Evolutionary conservation across 2,888 invertebrate genomes (phyloP).

Genomic region (Heterodera filipjevi): DNA sequence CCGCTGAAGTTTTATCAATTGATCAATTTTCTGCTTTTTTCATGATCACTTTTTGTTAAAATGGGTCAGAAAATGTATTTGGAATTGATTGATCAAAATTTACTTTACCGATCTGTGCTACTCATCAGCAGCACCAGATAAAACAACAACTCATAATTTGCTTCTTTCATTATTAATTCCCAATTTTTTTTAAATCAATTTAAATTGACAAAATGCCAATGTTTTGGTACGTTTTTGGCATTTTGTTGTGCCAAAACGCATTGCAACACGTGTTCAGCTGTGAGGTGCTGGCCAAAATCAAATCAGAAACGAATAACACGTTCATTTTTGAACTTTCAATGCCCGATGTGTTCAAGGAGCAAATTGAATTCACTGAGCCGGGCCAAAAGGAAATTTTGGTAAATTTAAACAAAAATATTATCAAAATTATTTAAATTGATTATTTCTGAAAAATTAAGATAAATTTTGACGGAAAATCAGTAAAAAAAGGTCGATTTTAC

Average conservation of each 20-base stretch:
- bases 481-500: too few relatives aligned
- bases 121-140: too few relatives aligned
- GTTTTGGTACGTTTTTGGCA: background rate
- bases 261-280: background rate
- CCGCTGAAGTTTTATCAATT: too few relatives aligned
- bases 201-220: background rate
- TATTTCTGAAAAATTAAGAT: too few relatives aligned
- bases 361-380: background rate
- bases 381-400: constrained; percentile 5
- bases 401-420: background rate
- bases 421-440: background rate
- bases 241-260: background rate
- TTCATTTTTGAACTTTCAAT: constrained; percentile 7
- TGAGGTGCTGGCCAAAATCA: background rate
- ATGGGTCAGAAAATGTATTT: too few relatives aligned
- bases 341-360: background rate
- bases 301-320: background rate
- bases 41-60: too few relatives aligned
- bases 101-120: too few relatives aligned
- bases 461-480: too few relatives aligned
- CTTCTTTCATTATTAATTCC: too few relatives aligned
- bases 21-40: too few relatives aligned
- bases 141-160: too few relatives aligned
- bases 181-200: background rate
- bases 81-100: too few relatives aligned